Base-by-base conservation (phyloP, 1,140 invertebrate genomes). In the Brachystomella parvula region DNA sequence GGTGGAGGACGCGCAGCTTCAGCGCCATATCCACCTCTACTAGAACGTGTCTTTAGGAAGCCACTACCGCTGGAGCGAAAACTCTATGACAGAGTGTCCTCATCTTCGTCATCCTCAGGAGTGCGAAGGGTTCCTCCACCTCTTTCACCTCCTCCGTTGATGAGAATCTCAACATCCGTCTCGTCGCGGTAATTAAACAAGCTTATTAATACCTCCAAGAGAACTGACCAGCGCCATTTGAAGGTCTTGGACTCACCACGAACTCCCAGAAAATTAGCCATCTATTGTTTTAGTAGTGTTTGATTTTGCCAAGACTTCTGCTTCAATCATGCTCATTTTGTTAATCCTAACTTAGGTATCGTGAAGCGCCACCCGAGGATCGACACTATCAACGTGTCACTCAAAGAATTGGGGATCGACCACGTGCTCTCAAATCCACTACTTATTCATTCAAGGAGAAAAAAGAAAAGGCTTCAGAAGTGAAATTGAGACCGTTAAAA, bases 141-240 rank as follows among this genome's bases (percentile, higher is more conserved):
- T 28, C 58, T 60, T 24, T 21, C 58, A 15, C 58, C 58, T 28
- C 58, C 58, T 60, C 58, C 58, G 29, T 31, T 60, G 9, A 60
- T 60, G 58, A 60, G 31, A 24, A 28, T 60, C 3, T 9, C 58
- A 9, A 30, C 29, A 9, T 56, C 53, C 9, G 9, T 24, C 26
- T 56, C 53, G 53, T 56, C 53, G 53, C 53, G 53, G 53, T 60
- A 60, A 60, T 29, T 21, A 33, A 12, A 31, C 15, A 17, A 24
- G 9, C 9, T 9, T 31, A 12, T 6, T 26, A 24, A 6, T 24
- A 15, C 3, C 49, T 53, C 49, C 3, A 21, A 6, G 6, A 53
- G 24, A 9, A 26, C 49, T 53, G 24, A 21, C 49, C 9, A n/a
- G 3, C 24, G 24, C 9, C 15, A 9, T 6, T 6, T 12, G 15